Base-by-base conservation (phyloP, 2,888 invertebrate species). In the Malthinus seriepunctatus region DNA sequence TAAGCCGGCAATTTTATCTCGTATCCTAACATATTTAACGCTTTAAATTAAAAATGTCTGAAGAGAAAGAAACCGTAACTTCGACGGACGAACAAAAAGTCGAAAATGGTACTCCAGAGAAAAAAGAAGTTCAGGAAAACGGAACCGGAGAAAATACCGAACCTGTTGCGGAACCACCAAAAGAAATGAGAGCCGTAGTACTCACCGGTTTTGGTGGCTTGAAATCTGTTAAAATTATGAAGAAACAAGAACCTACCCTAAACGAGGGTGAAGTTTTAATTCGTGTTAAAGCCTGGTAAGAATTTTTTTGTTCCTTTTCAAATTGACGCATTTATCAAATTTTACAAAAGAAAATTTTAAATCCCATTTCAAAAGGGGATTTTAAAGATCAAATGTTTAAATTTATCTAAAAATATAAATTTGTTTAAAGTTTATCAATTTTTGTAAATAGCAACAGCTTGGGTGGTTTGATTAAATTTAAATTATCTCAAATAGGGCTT, bases 231-330 rank as follows among this genome's bases (percentile, higher is more conserved):
- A 93, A 93, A 81, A 88, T 91, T 67, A 83, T 88, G 72, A 90
- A 88, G 79, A 90, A 89, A 75, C 89, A 90, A 23, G 91, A 91
- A 76, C 90, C 91, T 37, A 80, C 86, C 67, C 76, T 84, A 54
- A 83, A 80, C 68, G 88, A 89, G 75, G 89, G 89, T 69, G 88
- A 93, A 78, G 89, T 93, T 63, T 83, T 92, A 60, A 89, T 93
- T 73, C 84, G 91, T 67, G 91, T 93, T 55, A 90, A 90, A 79
- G 90, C 93, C 73, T 92, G 93, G 93, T 93, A 74, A 89, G 91
- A 86, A 15, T 7, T 42, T 48, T 48, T 44, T 23, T 45, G 15
- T n/a, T 10, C 15, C 4, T 32, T 32, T 14, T 8, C 7, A 14
- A 39, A 39, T 42, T 42, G 14, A 23, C 23, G 5, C 23, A 23